Evolutionary conservation across 2,113 vertebrate species (phyloP), one percentile per base, ranked within the genome.

Genomic region (Calyptomena viridis): DNA sequence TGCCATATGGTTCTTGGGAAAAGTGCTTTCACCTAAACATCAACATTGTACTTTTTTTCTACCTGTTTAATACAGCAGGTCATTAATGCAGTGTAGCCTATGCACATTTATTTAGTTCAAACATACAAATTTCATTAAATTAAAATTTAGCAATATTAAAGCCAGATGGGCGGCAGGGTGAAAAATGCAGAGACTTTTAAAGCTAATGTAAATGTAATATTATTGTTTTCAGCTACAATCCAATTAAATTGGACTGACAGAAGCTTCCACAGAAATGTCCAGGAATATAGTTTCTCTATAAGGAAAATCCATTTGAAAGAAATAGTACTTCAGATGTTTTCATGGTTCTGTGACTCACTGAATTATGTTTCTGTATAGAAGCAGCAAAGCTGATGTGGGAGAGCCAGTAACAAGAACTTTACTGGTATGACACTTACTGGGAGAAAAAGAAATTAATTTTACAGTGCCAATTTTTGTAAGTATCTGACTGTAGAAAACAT

Each of bases 231-330:
- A 94, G 75, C 75, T 89, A 79, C 82, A 93, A 87, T 87, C 93
- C 82, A 93, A 84, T 95, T 95, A 96, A 94, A 91, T 16, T 59
- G 58, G 55, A 55, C 49, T 84, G 85, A 88, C 84, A 91, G 75
- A 95, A 92, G 59, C 60, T 71, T 87, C 86, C 79, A 94, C 31
- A 88, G 76, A 96, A 91, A 84, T 16, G 49, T 37, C 30, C 77
- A 71, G 67, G 37, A 76, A 86, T 37, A 75, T 40, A 88, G 59
- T 69, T 60, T 84, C 35, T 84, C 90, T 82, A 82, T 82, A 78
- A 89, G 71, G 81, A 95, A 96, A 64, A 93, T 93, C 82, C 88
- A 95, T 93, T 96, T 84, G 37, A 93, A 95, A 96, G 35, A 95
- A 96, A 91, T 59, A 83, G 63, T 66, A n/a, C 59, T 81, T 92